Conservation (phyloP, 1,140 invertebrate genomes). For the Brachionus rubens region DNA sequence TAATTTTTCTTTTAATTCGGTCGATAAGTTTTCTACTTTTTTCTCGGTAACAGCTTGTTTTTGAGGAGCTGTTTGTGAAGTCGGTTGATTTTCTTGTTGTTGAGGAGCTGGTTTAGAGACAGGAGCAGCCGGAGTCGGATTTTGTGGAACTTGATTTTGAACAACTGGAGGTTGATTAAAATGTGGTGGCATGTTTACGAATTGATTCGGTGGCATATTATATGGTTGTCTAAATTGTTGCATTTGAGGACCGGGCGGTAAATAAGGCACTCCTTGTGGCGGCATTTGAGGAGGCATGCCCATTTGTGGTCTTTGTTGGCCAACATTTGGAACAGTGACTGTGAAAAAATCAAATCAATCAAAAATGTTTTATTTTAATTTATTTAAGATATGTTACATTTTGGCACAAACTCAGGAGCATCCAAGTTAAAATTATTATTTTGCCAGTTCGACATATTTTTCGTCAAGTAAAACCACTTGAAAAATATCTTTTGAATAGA, state of each 20-base stretch:
- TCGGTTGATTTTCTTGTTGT: no score
- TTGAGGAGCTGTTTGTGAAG: not conserved
- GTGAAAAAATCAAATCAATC: not conserved
- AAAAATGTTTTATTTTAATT: no score
- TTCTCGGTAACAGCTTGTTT: not conserved
- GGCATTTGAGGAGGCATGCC: slow-evolving; percentile 1
- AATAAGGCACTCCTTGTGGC: not conserved
- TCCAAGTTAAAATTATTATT: slow-evolving; percentile 41
- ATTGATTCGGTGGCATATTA: not conserved
- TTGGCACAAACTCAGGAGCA: slow-evolving; percentile 45
- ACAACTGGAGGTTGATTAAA: not conserved
- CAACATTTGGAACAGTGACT: not conserved
- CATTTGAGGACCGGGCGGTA: not conserved
- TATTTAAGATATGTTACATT: not conserved
- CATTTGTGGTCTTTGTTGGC: not conserved
- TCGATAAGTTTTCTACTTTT: not conserved
- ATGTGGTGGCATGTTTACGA: slow-evolving; percentile 9
- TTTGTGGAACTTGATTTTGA: not conserved
- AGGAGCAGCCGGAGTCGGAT: not conserved
- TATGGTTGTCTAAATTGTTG: slow-evolving; percentile 8
- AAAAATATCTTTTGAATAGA: slow-evolving; percentile 10
- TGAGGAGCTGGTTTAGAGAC: not conserved
- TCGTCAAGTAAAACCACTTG: not conserved
- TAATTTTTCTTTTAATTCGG: not conserved
- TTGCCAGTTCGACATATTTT: slow-evolving; percentile 46